Conservation (phyloP, 2,888 invertebrate genomes). For the Sthenelais limicola region DNA sequence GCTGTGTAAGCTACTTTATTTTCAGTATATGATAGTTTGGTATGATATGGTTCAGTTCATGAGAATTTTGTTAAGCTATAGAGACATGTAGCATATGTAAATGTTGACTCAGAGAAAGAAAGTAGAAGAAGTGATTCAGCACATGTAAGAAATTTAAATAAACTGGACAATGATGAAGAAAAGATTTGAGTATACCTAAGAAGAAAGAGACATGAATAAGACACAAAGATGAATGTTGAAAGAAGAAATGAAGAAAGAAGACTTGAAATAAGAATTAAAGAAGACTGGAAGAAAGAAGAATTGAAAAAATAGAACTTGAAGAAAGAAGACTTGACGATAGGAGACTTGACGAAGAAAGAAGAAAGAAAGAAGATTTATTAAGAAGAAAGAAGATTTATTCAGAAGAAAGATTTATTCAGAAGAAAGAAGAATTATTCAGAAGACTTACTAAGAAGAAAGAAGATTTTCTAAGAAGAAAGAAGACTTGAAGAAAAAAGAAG, state of each 20-base stretch:
- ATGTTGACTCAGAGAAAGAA: too few species aligned
- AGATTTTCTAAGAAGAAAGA: constrained; percentile 4
- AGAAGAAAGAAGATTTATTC: constrained; percentile 1
- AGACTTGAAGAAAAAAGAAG: constrained; percentile 11
- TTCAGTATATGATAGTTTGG: too few species aligned
- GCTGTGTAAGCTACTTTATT: too few species aligned
- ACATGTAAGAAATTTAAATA: too few species aligned
- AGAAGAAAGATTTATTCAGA: not conserved
- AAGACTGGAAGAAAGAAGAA: not conserved
- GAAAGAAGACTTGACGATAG: constrained; percentile 8
- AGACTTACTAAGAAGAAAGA: constrained; percentile 10
- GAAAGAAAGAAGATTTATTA: constrained; percentile 4
- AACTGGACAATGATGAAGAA: too few species aligned
- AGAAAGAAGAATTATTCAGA: not conserved
- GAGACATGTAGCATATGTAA: too few species aligned
- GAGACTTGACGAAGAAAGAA: constrained; percentile 10
- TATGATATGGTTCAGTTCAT: too few species aligned
- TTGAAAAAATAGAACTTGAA: not conserved
- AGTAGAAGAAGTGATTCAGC: too few species aligned
- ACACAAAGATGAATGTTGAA: not conserved
- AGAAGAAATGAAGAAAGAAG: not conserved
- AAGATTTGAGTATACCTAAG: too few species aligned
- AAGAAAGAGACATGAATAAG: constrained; percentile 11
- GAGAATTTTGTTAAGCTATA: too few species aligned
- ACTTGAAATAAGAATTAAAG: constrained; percentile 4